Percentiles rank a stretch among this genome's conserved stretches.
phyloP scores from a whole-genome alignment of 1,140 invertebrate species.

The Battus philenor region DNA sequence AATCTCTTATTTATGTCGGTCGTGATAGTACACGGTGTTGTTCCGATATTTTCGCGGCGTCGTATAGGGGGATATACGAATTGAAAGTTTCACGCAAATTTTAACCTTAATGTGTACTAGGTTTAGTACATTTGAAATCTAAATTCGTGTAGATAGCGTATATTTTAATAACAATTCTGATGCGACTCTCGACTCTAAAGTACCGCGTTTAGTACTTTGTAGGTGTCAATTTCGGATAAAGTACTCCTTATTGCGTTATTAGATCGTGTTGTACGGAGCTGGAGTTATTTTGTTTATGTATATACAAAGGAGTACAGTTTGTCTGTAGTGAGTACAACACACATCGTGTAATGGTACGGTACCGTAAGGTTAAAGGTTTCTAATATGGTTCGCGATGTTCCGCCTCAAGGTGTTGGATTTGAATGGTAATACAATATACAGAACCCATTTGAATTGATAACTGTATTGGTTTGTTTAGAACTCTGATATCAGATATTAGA shows the following conservation, averaged over 20 bases:
- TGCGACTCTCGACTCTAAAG: slow-evolving; percentile 7
- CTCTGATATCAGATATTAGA: too few relatives aligned
- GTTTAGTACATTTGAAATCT: neutral
- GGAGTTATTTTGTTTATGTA: slow-evolving; percentile 9
- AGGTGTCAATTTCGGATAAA: slow-evolving; percentile 12
- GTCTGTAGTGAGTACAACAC: slow-evolving; percentile 3
- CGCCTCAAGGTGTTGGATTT: too few relatives aligned
- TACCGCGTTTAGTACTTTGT: slow-evolving; percentile 6
- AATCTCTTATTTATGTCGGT: slow-evolving; percentile 67
- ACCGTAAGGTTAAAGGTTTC: slow-evolving; percentile 8
- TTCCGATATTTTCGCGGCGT: slow-evolving; percentile 43
- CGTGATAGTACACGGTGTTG: slow-evolving; percentile 57
- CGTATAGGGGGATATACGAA: slow-evolving; percentile 51
- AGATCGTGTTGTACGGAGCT: slow-evolving; percentile 7
- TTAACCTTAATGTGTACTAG: neutral
- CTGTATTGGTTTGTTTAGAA: too few relatives aligned
- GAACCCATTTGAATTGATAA: too few relatives aligned
- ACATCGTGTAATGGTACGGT: slow-evolving; percentile 11
- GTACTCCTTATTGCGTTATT: slow-evolving; percentile 1
- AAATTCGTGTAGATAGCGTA: slow-evolving; percentile 3
- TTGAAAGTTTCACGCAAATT: slow-evolving; percentile 14
- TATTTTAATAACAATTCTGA: too few relatives aligned
- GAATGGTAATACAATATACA: too few relatives aligned
- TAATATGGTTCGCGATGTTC: slow-evolving; percentile 2
- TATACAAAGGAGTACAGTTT: neutral